Evolutionary conservation across 1,140 invertebrate genomes (phyloP), one percentile per base, ranked within the genome.

Genomic region (Probaryconus sp.): DNA sequence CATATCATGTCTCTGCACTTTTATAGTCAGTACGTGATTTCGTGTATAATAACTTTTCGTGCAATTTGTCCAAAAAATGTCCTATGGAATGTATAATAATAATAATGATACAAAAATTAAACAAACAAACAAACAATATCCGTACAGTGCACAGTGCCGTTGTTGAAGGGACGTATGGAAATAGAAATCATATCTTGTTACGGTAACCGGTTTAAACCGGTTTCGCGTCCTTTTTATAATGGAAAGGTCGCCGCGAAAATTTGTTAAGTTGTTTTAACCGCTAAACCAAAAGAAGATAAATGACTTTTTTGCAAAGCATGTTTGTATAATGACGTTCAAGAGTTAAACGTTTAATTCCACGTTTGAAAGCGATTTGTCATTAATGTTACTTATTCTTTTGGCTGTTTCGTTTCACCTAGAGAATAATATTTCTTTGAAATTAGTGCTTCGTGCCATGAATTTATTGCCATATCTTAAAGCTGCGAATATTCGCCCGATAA

Each of bases 131-230:
- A 26, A 26, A 47, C 21, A 3, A 14, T 47, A 24, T 43, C 1
- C 20, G 16, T 47, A 1, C 43, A 28, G 24, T 11, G 28, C 6
- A n/a, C n/a, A n/a, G n/a, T n/a, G n/a, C n/a, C n/a, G n/a, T n/a
- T n/a, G n/a, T n/a, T 26, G 11, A 50, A 50, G 30, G 45, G 17
- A 50, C 30, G 28, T 50, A 50, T 50, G 30, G 28, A 50, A 50
- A 50, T 50, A 50, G 45, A 50, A 50, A 50, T 31, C 28, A 50
- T 50, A 50, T 50, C 26, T n/a, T n/a, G 45, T 50, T 50, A 50
- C 45, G 14, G 26, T 50, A 50, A 50, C 45, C 45, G 45, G 45
- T 50, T 50, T 50, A 50, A 50, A 50, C 45, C 45, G 45, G 45
- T 50, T 50, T 20, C 10, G 18, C 45, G 28, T 50, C 26, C 14